Evolutionary conservation across 2,113 vertebrate genomes (phyloP), one percentile per base, ranked within the genome.

Genomic region (Mungos mungo): DNA sequence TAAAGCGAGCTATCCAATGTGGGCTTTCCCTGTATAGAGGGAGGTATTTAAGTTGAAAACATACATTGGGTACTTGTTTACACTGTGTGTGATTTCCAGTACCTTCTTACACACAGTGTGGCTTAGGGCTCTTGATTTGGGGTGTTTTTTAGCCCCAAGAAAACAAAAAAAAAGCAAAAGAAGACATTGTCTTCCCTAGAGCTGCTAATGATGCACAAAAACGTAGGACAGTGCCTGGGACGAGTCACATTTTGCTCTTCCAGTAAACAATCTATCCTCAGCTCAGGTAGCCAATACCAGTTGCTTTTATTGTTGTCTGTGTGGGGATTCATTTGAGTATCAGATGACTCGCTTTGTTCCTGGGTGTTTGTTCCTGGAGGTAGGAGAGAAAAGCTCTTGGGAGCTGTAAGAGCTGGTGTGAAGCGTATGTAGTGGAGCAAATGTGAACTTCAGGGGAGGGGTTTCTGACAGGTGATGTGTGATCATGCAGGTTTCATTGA

Each of bases 241-340:
- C n/a, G 19, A 25, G 21, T 38, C 69, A 12, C 5, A 0, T 79
- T 45, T 45, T 50, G 52, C 27, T 90, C 72, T 33, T 15, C 8
- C 27, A 41, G 47, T 16, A 50, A 47, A 33, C 57, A 35, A 5
- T 29, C 77, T 57, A 0, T 19, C 35, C 65, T 19, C 41, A 0
- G 35, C 25, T 35, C 2, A 0, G 35, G 33, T 1, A 45, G 65
- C 47, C 21, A 33, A 0, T 63, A 12, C 38, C 11, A 16, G 11
- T 38, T 31, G 31, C 29, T 86, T 29, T 25, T 27, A 9, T 77
- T 87, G 60, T 47, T 87, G 15, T 31, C 50, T 4, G 0, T 50
- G 9, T 0, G 0, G 29, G 45, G 35, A 35, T 38, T 72, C 50
- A 11, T 33, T 82, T 82, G 69, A 50, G 29, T 33, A 4, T 27